Conservation (phyloP, 1,140 invertebrate genomes). For the Drosophila baimaii region DNA sequence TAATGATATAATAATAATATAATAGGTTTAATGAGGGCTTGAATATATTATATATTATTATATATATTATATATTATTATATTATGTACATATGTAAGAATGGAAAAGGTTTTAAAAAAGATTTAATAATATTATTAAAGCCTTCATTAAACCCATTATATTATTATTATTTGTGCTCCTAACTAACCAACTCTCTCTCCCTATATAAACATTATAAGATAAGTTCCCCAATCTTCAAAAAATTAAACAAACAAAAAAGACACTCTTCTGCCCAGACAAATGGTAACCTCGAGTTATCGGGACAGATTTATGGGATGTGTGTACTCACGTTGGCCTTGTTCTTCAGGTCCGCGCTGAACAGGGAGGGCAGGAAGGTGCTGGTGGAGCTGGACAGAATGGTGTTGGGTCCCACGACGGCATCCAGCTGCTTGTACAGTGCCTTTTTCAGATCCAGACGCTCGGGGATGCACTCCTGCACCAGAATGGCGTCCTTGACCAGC, state of each 20-base stretch:
- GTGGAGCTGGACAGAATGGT: constrained; percentile 95
- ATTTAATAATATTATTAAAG: too few species aligned
- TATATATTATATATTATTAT: too few species aligned
- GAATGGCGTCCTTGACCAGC: constrained; percentile 89
- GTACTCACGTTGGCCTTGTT: constrained; percentile 88
- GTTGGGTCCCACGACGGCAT: constrained; percentile 89
- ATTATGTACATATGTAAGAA: too few species aligned
- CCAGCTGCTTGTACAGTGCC: constrained; percentile 91
- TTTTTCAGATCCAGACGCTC: constrained; percentile 94
- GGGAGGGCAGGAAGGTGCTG: constrained; percentile 94
- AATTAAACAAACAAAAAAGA: background rate
- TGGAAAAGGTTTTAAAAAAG: too few species aligned
- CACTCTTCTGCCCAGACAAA: background rate
- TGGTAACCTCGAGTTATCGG: background rate
- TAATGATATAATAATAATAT: too few species aligned
- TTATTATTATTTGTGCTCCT: too few species aligned
- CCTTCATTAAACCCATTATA: too few species aligned
- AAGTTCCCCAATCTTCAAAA: too few species aligned
- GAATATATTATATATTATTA: too few species aligned
- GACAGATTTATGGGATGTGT: constrained; percentile 10
- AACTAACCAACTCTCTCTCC: too few species aligned
- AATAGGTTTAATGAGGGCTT: too few species aligned
- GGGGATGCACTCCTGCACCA: constrained; percentile 96
- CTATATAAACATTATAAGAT: too few species aligned
- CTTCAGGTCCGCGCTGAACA: constrained; percentile 91